Base-by-base conservation (phyloP, 2,797 vertebrate genomes). In the Poeciliopsis paucimaculata region DNA sequence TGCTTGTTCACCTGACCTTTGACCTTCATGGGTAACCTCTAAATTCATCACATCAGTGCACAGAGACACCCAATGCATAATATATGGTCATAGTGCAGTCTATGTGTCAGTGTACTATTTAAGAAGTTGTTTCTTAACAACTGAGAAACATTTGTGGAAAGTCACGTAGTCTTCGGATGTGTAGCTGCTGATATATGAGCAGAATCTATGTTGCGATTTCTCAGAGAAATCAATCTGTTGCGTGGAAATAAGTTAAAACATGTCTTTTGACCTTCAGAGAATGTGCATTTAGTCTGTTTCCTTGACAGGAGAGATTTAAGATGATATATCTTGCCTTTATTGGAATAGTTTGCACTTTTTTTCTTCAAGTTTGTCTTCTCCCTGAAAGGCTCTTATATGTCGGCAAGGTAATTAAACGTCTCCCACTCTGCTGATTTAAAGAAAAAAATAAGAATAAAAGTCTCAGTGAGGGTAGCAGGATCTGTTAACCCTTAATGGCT, bases 1-100 rank as follows among this genome's bases (percentile, higher is more conserved):
- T 39, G 72, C 53, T 73, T 83, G 68, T 2, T 78, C 75, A 70
- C 62, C 45, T 92, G 82, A 92, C 89, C 92, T 93, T 85, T 95
- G 88, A 94, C 94, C 92, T 93, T 95, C 76, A 80, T 91, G 80
- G 77, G 47, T 77, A 89, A 90, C 76, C 90, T 95, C 95, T 93
- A 96, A 94, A 96, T 96, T 96, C 95, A 92, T 86, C 95, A 95
- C 90, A 76, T 20, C 34, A 51, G 89, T 81, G 93, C 85, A 90
- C 92, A 82, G 72, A 94, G 79, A 89, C 87, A 82, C 79, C 76
- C 77, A 36, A 81, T 80, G 76, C 77, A 47, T 87, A 90, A 90
- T 86, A 83, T 83, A 80, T 75, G 83, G 84, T 79, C 75, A 76
- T 70, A 77, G 64, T 77, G 76, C 5, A 10, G 70, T 80, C 80